Base-by-base conservation (phyloP, 2,797 vertebrate species). In the Acanthiza pusilla region DNA sequence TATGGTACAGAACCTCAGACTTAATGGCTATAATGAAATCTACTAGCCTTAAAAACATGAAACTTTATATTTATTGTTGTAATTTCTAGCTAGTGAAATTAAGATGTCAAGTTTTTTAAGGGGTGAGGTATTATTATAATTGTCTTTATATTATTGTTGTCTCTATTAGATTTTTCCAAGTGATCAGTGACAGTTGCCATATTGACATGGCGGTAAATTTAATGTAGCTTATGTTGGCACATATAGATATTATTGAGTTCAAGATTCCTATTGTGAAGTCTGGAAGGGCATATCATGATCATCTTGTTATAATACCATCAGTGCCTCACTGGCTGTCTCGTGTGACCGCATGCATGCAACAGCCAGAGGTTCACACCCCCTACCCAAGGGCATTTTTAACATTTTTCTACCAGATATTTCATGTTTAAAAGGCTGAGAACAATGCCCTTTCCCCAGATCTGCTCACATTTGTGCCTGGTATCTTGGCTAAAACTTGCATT, bases 341-440 rank as follows among this genome's bases (percentile, higher is more conserved):
- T 85, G 45, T 21, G 8, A 53, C 20, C n/a, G 45, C 29, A n/a
- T 36, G 5, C 29, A 29, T 48, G 8, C 15, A 76, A 13, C 6
- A 67, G 19, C 40, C 30, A 34, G 48, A 78, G 11, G 18, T 18
- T 61, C 6, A 2, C 3, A 1, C 1, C 2, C 3, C 1, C 1
- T 1, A 13, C 10, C 6, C 16, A 34, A 71, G 6, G 26, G 12
- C 36, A 29, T 74, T 50, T 10, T 0, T 2, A 27, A 5, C 1
- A 3, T 0, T 10, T 3, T 66, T 60, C 71, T 63, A 1, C 54
- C 21, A 32, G 2, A 0, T 58, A 7, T 54, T 86, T 61, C 7
- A 10, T 36, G 6, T 40, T 78, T 60, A 79, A 45, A 85, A 63
- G 66, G 14, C 13, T 48, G 32, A 61, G 45, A 67, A 29, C 11